Percentiles rank a stretch among this genome's conserved stretches.
These are phyloP conservation scores for Diplazon laetatorius DNA, from an alignment of 2,888 invertebrate genomes.

Conservation along the genomic window DNA sequence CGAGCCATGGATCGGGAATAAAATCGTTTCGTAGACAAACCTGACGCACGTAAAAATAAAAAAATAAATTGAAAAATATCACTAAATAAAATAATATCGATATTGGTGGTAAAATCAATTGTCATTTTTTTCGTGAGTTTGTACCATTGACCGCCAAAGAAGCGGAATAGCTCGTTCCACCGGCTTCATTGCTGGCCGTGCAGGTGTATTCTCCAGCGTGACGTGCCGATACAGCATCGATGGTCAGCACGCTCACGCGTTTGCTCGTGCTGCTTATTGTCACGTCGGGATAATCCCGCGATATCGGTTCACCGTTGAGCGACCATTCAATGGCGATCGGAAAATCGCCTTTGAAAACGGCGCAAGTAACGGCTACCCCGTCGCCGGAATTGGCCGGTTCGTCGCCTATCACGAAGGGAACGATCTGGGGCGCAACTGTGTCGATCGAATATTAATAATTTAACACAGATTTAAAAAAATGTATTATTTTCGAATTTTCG, in stretches of 20 bases:
- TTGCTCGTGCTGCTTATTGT: conserved; percentile 83
- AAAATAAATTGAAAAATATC: too few relatives aligned
- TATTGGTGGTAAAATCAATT: background rate
- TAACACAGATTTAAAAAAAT: background rate
- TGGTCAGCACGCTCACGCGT: conserved; percentile 83
- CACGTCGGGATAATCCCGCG: conserved; percentile 79
- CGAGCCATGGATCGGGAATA: conserved; percentile 8
- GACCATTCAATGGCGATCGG: conserved; percentile 90
- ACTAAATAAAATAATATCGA: too few relatives aligned
- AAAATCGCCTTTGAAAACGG: conserved; percentile 89
- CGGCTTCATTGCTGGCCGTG: conserved; percentile 83
- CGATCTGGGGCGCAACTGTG: conserved; percentile 90
- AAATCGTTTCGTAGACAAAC: conserved; percentile 57
- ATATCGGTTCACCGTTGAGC: conserved; percentile 86
- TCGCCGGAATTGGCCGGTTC: conserved; percentile 88
- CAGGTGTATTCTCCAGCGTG: conserved; percentile 85
- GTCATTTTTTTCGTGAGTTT: conserved; percentile 15
- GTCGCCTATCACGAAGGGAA: conserved; percentile 88
- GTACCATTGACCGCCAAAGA: conserved; percentile 84
- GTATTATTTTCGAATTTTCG: too few relatives aligned
- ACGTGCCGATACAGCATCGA: conserved; percentile 83
- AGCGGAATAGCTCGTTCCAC: conserved; percentile 82
- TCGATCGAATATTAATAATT: background rate
- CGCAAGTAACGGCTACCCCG: conserved; percentile 87
- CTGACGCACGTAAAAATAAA: conserved; percentile 40